Evolutionary conservation across 1,140 invertebrate species (phyloP).

Genomic region (Trissolcus basalis): DNA sequence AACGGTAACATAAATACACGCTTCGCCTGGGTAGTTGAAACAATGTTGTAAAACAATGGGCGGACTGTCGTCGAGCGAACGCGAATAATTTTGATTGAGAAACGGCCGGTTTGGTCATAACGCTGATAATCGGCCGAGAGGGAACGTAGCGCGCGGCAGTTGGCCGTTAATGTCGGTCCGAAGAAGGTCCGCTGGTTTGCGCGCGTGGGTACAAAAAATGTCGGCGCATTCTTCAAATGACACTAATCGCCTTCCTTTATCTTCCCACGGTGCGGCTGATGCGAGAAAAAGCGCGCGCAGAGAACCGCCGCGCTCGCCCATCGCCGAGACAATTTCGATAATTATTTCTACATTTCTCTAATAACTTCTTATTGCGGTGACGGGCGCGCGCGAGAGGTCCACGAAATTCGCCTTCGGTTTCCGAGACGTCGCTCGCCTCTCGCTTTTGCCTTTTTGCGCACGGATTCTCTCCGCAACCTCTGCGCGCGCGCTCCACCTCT

Average conservation of each 20-base stretch:
- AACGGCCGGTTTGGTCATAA: slow-evolving; percentile 34
- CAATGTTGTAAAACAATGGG: no score
- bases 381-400: slow-evolving; percentile 39
- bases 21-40: no score
- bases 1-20: no score
- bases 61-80: neutral
- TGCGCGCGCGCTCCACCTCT: slow-evolving; percentile 33
- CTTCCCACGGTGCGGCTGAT: slow-evolving; percentile 72
- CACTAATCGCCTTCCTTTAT: slow-evolving; percentile 76
- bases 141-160: slow-evolving; percentile 25
- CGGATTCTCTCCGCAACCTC: slow-evolving; percentile 21
- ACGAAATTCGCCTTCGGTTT: slow-evolving; percentile 47
- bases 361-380: slow-evolving; percentile 61
- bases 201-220: slow-evolving; percentile 65
- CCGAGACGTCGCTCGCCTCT: slow-evolving; percentile 24
- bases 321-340: slow-evolving; percentile 69
- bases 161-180: slow-evolving; percentile 45
- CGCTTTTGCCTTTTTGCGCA: slow-evolving; percentile 37
- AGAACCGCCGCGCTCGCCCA: slow-evolving; percentile 59
- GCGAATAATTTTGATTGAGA: slow-evolving; percentile 43
- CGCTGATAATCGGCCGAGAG: slow-evolving; percentile 29
- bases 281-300: slow-evolving; percentile 62
- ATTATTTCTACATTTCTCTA: slow-evolving; percentile 73
- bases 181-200: slow-evolving; percentile 61
- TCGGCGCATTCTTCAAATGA: slow-evolving; percentile 73